Conservation (phyloP, 2,888 invertebrate genomes). For the Mythimna albipuncta region DNA sequence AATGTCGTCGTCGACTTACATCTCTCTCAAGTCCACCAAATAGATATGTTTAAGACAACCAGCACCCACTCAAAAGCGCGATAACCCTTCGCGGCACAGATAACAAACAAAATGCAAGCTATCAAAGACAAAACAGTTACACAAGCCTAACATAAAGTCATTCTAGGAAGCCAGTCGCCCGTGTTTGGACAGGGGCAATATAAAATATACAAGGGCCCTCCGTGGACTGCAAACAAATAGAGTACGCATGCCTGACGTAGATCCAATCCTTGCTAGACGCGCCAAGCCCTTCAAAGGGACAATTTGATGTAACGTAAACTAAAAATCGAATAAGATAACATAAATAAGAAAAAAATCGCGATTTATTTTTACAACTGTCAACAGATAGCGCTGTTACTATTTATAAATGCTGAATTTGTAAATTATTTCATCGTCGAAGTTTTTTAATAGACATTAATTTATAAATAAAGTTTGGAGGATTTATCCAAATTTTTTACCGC, state of each 20-base stretch:
- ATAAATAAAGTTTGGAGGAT: no score
- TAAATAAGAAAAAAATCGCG: neutral
- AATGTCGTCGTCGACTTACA: conserved; percentile 22
- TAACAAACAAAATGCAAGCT: conserved; percentile 60
- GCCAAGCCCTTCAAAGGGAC: conserved; percentile 9
- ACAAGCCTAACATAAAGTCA: conserved; percentile 74
- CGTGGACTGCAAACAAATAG: conserved; percentile 80
- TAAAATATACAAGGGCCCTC: conserved; percentile 83
- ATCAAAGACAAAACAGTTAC: conserved; percentile 67
- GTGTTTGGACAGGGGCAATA: conserved; percentile 82
- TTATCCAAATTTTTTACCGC: neutral
- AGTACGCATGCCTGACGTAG: conserved; percentile 62
- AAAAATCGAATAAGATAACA: neutral
- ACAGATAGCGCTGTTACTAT: no score
- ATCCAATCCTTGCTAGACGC: conserved; percentile 59
- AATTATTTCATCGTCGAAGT: no score
- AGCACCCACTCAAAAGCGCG: conserved; percentile 30
- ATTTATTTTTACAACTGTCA: neutral
- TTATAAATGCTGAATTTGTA: no score
- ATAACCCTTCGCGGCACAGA: conserved; percentile 46
- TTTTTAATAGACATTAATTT: no score
- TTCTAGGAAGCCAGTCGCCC: conserved; percentile 84
- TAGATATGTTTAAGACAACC: conserved; percentile 11
- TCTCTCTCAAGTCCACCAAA: conserved; percentile 6
- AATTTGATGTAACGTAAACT: neutral